Evolutionary conservation across 2,113 vertebrate species (phyloP).

Genomic region (Ceyx melanurus): DNA sequence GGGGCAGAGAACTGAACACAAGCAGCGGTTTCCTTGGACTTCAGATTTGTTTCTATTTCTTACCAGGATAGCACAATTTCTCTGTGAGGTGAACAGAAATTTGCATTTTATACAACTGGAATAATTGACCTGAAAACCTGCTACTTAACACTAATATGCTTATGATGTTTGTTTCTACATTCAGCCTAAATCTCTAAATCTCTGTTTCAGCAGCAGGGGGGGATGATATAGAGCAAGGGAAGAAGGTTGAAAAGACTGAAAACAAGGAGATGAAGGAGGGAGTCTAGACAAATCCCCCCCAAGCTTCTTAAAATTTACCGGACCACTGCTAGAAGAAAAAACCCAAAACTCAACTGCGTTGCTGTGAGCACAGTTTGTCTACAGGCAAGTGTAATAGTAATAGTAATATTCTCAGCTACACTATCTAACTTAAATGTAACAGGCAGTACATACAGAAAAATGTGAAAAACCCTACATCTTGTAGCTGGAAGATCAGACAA

Average conservation of each 20-base stretch:
- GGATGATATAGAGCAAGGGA: not conserved
- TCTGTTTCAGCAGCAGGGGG: not conserved
- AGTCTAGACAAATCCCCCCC: not conserved
- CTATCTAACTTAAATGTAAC: not conserved
- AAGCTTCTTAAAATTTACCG: not conserved
- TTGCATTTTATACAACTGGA: not conserved
- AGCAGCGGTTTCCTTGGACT: not conserved
- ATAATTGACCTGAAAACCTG: not conserved
- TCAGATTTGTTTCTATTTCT: not conserved
- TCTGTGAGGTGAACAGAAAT: not conserved
- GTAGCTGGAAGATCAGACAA: conserved; percentile 7
- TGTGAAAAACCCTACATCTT: accelerated
- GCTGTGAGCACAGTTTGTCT: not conserved
- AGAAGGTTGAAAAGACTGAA: not conserved
- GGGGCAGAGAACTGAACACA: not conserved
- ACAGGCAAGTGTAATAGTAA: not conserved
- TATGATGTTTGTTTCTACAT: conserved; percentile 14
- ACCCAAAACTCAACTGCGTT: not conserved
- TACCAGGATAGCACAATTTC: not conserved
- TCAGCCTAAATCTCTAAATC: not conserved
- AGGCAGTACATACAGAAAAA: not conserved
- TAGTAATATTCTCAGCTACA: not conserved
- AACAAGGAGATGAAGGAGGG: not conserved
- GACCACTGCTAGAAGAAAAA: not conserved
- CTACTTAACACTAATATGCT: conserved; percentile 16